These are phyloP conservation scores for Brachionus koreanus DNA, from an alignment of 1,140 invertebrate genomes.

Conservation along the genomic window DNA sequence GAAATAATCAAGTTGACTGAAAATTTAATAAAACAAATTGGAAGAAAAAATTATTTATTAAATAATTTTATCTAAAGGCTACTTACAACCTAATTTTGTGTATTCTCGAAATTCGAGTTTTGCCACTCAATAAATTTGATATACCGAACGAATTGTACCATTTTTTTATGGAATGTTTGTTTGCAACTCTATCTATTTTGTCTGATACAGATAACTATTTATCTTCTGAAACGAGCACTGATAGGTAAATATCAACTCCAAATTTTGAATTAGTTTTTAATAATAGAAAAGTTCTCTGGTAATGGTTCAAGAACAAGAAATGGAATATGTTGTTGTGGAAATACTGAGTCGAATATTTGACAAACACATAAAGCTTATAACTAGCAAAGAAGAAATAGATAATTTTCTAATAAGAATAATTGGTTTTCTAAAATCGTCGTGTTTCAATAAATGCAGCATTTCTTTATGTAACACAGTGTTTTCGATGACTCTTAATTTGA, in stretches of 20 bases:
- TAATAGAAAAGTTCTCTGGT: background rate
- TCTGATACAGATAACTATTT: background rate
- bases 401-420: constrained; percentile 22
- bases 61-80: background rate
- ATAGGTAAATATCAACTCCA: background rate
- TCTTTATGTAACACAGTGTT: background rate
- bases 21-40: too few species aligned
- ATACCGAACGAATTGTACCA: background rate
- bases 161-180: constrained; percentile 34
- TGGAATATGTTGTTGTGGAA: constrained; percentile 6
- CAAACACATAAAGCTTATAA: background rate
- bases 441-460: background rate
- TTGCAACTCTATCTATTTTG: background rate
- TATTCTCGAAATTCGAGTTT: background rate
- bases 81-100: background rate
- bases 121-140: constrained; percentile 41
- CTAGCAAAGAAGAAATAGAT: background rate
- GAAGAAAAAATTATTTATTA: background rate
- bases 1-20: too few species aligned
- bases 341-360: constrained; percentile 23
- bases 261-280: background rate
- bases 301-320: background rate
- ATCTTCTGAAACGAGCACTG: background rate
- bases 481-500: constrained; percentile 16
- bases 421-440: background rate